Conservation (phyloP, 2,797 vertebrate genomes). For the Schizothorax lantsangensis region DNA sequence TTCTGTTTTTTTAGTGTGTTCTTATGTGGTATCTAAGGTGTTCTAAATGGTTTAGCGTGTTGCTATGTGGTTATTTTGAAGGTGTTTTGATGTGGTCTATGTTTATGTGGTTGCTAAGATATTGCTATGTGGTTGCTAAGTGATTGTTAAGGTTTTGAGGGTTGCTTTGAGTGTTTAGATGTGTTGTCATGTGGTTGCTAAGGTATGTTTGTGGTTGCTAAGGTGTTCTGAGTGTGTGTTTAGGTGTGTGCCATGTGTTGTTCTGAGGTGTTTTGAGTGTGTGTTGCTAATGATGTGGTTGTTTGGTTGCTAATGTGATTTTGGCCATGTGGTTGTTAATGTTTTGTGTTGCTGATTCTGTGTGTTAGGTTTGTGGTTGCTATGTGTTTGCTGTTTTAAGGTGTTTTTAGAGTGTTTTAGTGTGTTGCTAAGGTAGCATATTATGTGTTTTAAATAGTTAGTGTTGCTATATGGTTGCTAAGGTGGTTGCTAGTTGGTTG, state of each 20-base stretch:
- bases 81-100: neutral
- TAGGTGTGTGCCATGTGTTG: neutral
- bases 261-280: accelerated
- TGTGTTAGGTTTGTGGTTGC: too few relatives aligned
- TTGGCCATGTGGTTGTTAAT: too few relatives aligned
- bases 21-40: neutral
- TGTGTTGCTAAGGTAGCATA: too few relatives aligned
- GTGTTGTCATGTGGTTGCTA: too few relatives aligned
- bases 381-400: neutral
- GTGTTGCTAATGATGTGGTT: too few relatives aligned
- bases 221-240: too few relatives aligned
- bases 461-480: neutral
- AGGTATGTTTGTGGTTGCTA: accelerated
- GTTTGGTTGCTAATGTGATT: too few relatives aligned
- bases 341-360: too few relatives aligned
- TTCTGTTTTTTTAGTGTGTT: neutral
- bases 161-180: too few relatives aligned
- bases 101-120: neutral
- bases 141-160: too few relatives aligned
- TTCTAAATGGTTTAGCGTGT: neutral
- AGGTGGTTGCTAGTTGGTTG: neutral
- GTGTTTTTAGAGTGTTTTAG: neutral
- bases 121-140: too few relatives aligned
- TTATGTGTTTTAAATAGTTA: neutral
- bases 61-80: neutral